Evolutionary conservation across 2,888 invertebrate species (phyloP).

Genomic region (Endomychus coccineus): DNA sequence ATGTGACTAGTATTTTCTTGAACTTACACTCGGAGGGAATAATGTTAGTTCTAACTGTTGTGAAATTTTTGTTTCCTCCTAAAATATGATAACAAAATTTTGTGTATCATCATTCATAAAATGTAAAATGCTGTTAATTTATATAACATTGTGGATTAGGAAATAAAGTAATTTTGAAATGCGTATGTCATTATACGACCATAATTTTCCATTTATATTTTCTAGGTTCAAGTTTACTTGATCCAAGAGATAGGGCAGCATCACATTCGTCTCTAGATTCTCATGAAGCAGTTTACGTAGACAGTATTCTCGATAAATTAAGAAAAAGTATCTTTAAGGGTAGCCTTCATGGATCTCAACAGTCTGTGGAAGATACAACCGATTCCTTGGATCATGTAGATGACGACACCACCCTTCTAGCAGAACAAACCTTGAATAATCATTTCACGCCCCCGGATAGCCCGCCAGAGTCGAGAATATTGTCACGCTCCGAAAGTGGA

Average conservation of each 20-base stretch:
- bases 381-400: slow-evolving; percentile 20
- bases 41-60: no score
- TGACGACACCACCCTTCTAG: slow-evolving; percentile 15
- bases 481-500: slow-evolving; percentile 65
- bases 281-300: slow-evolving; percentile 37
- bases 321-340: slow-evolving; percentile 58
- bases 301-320: slow-evolving; percentile 47
- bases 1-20: no score
- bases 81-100: no score
- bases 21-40: no score
- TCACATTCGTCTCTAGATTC: slow-evolving; percentile 42
- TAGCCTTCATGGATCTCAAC: slow-evolving; percentile 31
- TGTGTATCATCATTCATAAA: no score
- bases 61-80: no score
- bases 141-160: no score
- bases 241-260: slow-evolving; percentile 36
- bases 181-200: no score
- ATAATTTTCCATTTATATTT: background rate
- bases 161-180: no score
- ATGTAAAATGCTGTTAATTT: no score
- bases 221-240: slow-evolving; percentile 34
- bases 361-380: slow-evolving; percentile 19
- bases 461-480: slow-evolving; percentile 53
- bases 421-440: no score
- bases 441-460: slow-evolving; percentile 49